These are phyloP conservation scores for Agriopis marginaria DNA, from an alignment of 2,888 invertebrate genomes.

Conservation along the genomic window DNA sequence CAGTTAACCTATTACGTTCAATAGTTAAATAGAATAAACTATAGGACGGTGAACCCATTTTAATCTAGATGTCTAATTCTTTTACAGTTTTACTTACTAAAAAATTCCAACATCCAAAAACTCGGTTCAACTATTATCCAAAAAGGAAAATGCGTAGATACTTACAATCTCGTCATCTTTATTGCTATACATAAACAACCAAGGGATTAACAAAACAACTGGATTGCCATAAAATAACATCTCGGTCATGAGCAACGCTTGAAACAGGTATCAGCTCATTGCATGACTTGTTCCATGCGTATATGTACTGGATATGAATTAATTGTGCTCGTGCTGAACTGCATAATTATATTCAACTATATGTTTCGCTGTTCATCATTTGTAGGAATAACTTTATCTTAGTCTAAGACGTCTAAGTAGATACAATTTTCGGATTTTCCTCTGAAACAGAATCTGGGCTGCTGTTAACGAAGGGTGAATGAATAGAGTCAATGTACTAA, in stretches of 20 bases:
- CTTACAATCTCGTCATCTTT: slow-evolving; percentile 25
- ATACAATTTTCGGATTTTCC: too few species aligned
- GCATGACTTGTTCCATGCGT: slow-evolving; percentile 23
- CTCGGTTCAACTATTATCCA: slow-evolving; percentile 1
- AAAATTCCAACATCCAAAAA: not conserved
- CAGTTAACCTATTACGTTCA: too few species aligned
- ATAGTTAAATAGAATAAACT: not conserved
- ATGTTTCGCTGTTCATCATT: not conserved
- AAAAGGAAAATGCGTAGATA: slow-evolving; percentile 28
- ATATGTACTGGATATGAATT: slow-evolving; percentile 36
- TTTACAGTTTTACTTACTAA: not conserved
- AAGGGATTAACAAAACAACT: slow-evolving; percentile 38
- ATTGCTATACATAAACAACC: slow-evolving; percentile 31
- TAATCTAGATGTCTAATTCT: not conserved
- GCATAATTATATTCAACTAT: too few species aligned
- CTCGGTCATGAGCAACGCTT: slow-evolving; percentile 59
- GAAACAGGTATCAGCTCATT: slow-evolving; percentile 46
- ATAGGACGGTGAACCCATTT: not conserved
- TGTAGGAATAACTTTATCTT: too few species aligned
- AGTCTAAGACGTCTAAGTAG: too few species aligned
- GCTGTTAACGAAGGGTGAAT: too few species aligned
- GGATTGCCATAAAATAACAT: slow-evolving; percentile 63
- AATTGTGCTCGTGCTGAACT: slow-evolving; percentile 1
- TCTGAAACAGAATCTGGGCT: too few species aligned
- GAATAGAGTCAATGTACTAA: too few species aligned